phyloP scores from a whole-genome alignment of 2,113 vertebrate species.

The Dolichotis patagonum region DNA sequence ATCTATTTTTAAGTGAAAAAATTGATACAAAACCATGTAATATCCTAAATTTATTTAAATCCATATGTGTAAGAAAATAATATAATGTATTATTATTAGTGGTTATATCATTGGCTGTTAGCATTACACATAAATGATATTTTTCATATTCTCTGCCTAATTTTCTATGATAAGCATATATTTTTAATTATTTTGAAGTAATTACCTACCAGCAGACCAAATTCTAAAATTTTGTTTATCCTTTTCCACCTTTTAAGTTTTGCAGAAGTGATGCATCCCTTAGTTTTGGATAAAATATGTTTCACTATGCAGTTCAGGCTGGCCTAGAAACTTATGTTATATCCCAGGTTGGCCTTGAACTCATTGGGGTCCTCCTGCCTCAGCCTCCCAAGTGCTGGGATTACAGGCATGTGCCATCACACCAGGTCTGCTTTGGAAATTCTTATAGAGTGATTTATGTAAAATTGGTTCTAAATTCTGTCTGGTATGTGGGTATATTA shows the following conservation, averaged over 20 bases:
- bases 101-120: neutral
- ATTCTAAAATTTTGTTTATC: neutral
- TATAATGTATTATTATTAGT: neutral
- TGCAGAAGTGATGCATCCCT: neutral
- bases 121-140: neutral
- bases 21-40: neutral
- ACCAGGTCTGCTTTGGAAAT: neutral
- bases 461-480: constrained; percentile 35
- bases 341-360: no score
- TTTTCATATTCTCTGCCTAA: constrained; percentile 3
- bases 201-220: neutral
- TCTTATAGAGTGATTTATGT: neutral
- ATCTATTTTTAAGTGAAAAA: constrained; percentile 16
- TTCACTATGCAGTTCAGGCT: no score
- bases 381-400: neutral
- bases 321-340: no score
- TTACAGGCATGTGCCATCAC: neutral
- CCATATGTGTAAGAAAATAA: neutral
- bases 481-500: neutral
- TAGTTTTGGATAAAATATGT: neutral
- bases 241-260: neutral
- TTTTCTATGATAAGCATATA: constrained; percentile 17
- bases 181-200: constrained; percentile 51
- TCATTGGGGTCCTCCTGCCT: neutral
- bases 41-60: neutral